These are phyloP conservation scores for Cephus spinipes DNA, from an alignment of 2,888 invertebrate genomes.

Conservation along the genomic window DNA sequence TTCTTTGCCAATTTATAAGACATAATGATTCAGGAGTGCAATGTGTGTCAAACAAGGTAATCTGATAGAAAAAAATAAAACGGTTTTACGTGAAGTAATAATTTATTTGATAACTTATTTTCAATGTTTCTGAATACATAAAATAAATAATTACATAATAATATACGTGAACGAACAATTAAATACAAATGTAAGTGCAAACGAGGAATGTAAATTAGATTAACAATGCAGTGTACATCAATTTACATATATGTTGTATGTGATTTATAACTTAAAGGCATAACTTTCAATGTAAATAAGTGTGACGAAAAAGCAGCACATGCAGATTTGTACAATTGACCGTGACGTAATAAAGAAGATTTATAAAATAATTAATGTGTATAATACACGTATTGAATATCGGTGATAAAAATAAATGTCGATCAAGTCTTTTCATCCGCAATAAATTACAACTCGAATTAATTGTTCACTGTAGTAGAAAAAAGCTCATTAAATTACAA, in stretches of 20 bases:
- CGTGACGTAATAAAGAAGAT: not conserved
- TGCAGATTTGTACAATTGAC: not conserved
- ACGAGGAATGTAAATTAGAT: not conserved
- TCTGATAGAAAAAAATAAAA: not conserved
- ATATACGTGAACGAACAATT: not conserved
- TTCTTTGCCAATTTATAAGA: not conserved
- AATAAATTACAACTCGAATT: not conserved
- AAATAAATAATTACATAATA: not conserved
- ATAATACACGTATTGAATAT: not conserved
- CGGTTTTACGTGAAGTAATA: not conserved
- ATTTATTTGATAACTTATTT: not conserved
- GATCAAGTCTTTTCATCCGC: not conserved
- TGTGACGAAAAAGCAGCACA: not conserved
- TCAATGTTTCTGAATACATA: not conserved
- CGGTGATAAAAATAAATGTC: not conserved
- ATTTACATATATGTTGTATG: not conserved
- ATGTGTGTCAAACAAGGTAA: not conserved
- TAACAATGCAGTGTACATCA: not conserved
- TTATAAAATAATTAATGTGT: not conserved
- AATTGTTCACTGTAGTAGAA: not conserved
- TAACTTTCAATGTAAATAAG: not conserved
- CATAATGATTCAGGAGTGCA: not conserved
- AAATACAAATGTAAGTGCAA: not conserved
- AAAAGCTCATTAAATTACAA: not conserved
- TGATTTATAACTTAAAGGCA: not conserved